These are phyloP conservation scores for Tinamus guttatus DNA, from an alignment of 2,113 vertebrate species.

Conservation along the genomic window DNA sequence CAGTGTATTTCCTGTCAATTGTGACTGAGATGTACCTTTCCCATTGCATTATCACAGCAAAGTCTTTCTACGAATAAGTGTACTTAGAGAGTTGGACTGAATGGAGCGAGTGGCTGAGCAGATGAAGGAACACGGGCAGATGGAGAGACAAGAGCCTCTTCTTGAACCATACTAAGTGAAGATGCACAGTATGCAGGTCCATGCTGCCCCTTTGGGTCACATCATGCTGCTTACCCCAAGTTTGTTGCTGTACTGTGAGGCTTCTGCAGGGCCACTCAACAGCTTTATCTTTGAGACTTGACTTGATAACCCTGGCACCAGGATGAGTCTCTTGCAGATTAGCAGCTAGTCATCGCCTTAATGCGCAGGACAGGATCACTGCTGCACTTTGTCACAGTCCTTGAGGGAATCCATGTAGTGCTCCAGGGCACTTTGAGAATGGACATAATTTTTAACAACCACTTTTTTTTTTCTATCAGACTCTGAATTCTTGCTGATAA, in stretches of 20 bases:
- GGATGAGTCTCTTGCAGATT: not conserved
- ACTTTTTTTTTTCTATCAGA: not conserved
- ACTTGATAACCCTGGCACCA: conserved; percentile 60
- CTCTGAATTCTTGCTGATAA: not conserved
- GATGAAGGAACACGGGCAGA: not conserved
- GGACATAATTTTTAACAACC: conserved; percentile 47
- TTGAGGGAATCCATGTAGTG: not conserved
- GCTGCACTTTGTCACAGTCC: not conserved
- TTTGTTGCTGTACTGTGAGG: not conserved
- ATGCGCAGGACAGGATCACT: conserved; percentile 47
- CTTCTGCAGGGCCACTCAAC: not conserved
- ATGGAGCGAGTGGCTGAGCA: not conserved
- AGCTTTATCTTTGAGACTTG: conserved; percentile 38
- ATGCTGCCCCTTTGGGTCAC: not conserved
- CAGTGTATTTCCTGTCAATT: not conserved
- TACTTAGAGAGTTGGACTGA: not conserved
- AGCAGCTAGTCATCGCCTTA: not conserved
- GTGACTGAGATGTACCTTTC: not conserved
- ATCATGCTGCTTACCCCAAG: no score
- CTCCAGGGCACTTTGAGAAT: not conserved
- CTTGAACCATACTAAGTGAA: accelerated
- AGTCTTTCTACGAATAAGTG: not conserved
- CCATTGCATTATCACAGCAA: not conserved
- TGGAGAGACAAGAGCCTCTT: not conserved
- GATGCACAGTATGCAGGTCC: accelerated